Conservation (phyloP, 2,888 invertebrate genomes). For the Plagodis pulveraria region DNA sequence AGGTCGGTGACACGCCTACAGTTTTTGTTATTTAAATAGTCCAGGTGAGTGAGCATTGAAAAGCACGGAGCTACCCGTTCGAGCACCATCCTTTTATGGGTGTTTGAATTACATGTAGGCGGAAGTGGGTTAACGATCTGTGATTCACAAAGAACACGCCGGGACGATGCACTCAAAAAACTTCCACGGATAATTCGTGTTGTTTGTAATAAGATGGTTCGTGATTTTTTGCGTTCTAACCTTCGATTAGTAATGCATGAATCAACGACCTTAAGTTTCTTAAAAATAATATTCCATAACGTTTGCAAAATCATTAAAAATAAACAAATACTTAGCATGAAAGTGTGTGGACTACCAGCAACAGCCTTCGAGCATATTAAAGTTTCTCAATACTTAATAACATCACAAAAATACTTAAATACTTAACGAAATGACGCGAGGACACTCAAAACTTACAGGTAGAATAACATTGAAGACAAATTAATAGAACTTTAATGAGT, state of each 20-base stretch:
- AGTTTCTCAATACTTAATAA: not conserved
- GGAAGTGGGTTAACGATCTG: constrained; percentile 68
- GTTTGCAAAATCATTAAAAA: not conserved
- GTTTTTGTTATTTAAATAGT: constrained; percentile 50
- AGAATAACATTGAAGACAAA: constrained; percentile 16
- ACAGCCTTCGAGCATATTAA: constrained; percentile 5
- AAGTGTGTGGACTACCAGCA: no score
- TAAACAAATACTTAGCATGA: no score
- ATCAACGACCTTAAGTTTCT: constrained; percentile 6
- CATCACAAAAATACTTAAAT: not conserved
- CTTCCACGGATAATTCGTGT: constrained; percentile 15
- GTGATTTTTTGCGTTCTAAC: constrained; percentile 13
- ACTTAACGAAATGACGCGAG: constrained; percentile 2
- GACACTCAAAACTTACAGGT: constrained; percentile 7
- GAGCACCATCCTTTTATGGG: constrained; percentile 38
- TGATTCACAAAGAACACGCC: constrained; percentile 55
- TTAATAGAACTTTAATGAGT: constrained; percentile 56
- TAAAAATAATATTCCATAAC: constrained; percentile 13
- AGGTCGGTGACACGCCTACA: constrained; percentile 50
- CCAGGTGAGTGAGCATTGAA: constrained; percentile 42
- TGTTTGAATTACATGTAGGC: constrained; percentile 57
- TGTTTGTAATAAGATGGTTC: not conserved
- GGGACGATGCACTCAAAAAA: constrained; percentile 52
- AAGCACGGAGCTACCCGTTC: constrained; percentile 23
- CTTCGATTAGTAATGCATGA: constrained; percentile 10